A percentile compares a stretch with the other conserved stretches of the same genome.
These are phyloP conservation scores for Rynchops niger DNA, from an alignment of 2,113 vertebrate species.

Conservation along the genomic window DNA sequence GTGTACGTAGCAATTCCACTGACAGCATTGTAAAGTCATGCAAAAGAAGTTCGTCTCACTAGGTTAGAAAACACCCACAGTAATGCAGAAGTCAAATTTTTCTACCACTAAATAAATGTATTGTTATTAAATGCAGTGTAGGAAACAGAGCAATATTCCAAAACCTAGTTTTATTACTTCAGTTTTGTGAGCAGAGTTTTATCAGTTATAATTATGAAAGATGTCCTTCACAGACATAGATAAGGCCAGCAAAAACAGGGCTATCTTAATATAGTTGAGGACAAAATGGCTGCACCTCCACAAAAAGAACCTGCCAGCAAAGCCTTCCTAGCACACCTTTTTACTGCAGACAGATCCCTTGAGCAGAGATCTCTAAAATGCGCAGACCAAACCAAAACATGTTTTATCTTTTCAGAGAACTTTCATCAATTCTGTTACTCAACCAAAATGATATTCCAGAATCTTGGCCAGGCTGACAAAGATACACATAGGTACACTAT, in stretches of 20 bases:
- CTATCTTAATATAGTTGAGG: accelerated
- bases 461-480: background rate
- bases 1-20: background rate
- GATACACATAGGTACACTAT: accelerated
- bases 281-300: background rate
- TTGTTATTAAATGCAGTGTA: background rate
- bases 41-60: background rate
- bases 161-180: background rate
- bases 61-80: background rate
- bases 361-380: background rate
- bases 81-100: background rate
- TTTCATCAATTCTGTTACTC: background rate
- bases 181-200: background rate
- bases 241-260: background rate
- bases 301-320: background rate
- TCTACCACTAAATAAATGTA: background rate
- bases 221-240: background rate
- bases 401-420: background rate
- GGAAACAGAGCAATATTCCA: background rate
- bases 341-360: background rate
- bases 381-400: background rate
- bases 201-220: background rate
- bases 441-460: background rate
- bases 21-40: background rate
- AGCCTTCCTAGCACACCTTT: background rate